phyloP scores from a whole-genome alignment of 2,113 vertebrate species.

The Panthera uncia region DNA sequence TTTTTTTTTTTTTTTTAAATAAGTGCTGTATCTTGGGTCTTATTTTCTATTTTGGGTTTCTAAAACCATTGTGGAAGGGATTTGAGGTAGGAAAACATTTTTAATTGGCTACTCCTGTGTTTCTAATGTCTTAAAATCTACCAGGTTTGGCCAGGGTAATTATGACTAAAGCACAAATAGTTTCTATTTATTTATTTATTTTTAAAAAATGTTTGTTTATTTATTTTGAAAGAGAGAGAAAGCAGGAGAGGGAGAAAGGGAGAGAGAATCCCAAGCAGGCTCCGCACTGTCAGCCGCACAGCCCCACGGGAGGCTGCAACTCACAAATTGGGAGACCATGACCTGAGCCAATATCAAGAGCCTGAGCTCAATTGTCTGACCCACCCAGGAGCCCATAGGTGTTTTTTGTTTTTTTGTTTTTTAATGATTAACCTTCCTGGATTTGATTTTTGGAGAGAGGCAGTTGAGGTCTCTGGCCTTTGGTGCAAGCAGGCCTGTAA shows the following conservation, averaged over 20 bases:
- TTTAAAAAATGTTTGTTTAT: too few relatives aligned
- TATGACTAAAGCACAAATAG: background rate
- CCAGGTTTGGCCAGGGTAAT: background rate
- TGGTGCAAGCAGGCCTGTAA: background rate
- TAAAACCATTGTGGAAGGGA: background rate
- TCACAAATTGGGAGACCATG: too few relatives aligned
- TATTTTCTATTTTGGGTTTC: background rate
- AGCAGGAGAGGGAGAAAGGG: too few relatives aligned
- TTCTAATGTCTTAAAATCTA: background rate
- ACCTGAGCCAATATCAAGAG: too few relatives aligned
- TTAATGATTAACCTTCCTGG: background rate
- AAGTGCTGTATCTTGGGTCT: background rate
- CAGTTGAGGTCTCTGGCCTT: background rate
- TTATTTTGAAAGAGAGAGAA: too few relatives aligned
- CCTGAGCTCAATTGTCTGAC: too few relatives aligned
- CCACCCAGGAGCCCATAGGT: too few relatives aligned
- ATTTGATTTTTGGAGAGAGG: background rate
- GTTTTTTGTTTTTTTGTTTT: too few relatives aligned
- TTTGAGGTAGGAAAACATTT: background rate
- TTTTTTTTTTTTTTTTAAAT: background rate
- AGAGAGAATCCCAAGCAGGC: too few relatives aligned
- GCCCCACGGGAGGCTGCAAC: too few relatives aligned
- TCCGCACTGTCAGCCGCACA: too few relatives aligned
- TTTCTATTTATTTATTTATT: background rate
- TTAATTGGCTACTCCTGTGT: background rate